Base-by-base conservation (phyloP, 1,140 invertebrate species). In the Drosophila equinoxialis region DNA sequence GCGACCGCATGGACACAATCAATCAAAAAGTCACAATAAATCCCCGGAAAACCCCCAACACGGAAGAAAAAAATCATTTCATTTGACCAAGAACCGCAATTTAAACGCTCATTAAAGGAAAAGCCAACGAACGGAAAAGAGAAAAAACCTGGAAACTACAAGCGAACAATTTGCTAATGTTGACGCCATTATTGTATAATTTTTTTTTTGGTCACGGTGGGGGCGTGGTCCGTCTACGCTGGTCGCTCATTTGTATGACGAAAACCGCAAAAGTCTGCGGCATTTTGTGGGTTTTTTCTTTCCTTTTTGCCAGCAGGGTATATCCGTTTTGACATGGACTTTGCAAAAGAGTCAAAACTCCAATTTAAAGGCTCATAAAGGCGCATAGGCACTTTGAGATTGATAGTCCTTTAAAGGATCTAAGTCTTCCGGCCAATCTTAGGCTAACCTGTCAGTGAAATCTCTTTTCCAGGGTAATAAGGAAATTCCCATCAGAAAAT, bases 111-210 rank as follows among this genome's bases (percentile, higher is more conserved):
- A 65, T 85, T 86, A 86, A 81, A 86, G 78, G 57, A 45, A 30
- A n/a, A 30, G 55, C 60, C 35, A 62, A 75, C 42, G 67, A 17
- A 60, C 23, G 23, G 35, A 3, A 13, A 30, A 39, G 17, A 35
- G 13, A 17, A 35, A 42, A 45, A 14, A 26, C 23, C 11, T 10
- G 57, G 51, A 68, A 71, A 84, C 67, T 60, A 65, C 76, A 72
- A 66, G 71, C 66, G 51, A 64, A 90, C 85, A 89, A 90, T 89
- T 89, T 89, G 84, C 84, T 89, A 89, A 89, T 89, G 84, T 89
- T 89, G 77, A 89, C 84, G 85, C 84, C 80, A 83, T 89, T 89
- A 81, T 89, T 87, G 65, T 87, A 89, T 89, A 87, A 87, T 17
- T 17, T 17, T 54, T 41, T 81, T 86, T 61, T 30, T 66, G 71